Percentiles rank a stretch among this genome's conserved stretches.
phyloP scores from a whole-genome alignment of 2,888 invertebrate species.

The Trichopria drosophilae region DNA sequence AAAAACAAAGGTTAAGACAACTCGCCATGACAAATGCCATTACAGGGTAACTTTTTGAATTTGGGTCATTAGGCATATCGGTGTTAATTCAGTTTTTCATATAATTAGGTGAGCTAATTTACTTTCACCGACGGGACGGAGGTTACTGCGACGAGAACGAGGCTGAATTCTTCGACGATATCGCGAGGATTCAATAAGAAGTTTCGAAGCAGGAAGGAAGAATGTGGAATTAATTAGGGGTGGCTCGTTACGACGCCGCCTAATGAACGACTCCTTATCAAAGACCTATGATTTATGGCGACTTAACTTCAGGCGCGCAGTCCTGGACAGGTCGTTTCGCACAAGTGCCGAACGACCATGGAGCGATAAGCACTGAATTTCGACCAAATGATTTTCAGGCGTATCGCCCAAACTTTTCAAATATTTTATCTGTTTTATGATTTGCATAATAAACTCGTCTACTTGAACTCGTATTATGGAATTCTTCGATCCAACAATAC shows the following conservation, averaged over 20 bases:
- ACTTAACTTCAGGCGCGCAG: constrained; percentile 12
- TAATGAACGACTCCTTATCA: constrained; percentile 28
- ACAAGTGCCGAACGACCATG: constrained; percentile 4
- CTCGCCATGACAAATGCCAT: no score
- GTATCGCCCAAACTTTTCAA: no score
- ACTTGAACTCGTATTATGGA: no score
- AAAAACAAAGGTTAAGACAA: no score
- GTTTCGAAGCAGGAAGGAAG: constrained; percentile 25
- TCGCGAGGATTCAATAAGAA: constrained; percentile 27
- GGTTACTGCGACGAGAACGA: not conserved
- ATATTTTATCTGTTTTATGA: no score
- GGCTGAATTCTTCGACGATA: constrained; percentile 21
- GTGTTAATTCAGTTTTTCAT: constrained; percentile 22
- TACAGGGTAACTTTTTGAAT: constrained; percentile 12
- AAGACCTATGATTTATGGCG: constrained; percentile 28
- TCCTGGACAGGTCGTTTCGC: constrained; percentile 7
- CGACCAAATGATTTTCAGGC: no score
- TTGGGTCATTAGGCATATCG: constrained; percentile 26
- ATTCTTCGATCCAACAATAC: no score
- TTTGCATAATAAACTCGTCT: no score
- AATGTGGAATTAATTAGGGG: constrained; percentile 30
- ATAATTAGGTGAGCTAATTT: constrained; percentile 28
- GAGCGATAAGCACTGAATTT: constrained; percentile 7
- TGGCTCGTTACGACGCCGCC: constrained; percentile 16
- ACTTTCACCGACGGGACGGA: not conserved